A percentile compares a stretch with the other conserved stretches of the same genome.
phyloP scores from a whole-genome alignment of 2,113 vertebrate genomes.

The Heliornis fulica region DNA sequence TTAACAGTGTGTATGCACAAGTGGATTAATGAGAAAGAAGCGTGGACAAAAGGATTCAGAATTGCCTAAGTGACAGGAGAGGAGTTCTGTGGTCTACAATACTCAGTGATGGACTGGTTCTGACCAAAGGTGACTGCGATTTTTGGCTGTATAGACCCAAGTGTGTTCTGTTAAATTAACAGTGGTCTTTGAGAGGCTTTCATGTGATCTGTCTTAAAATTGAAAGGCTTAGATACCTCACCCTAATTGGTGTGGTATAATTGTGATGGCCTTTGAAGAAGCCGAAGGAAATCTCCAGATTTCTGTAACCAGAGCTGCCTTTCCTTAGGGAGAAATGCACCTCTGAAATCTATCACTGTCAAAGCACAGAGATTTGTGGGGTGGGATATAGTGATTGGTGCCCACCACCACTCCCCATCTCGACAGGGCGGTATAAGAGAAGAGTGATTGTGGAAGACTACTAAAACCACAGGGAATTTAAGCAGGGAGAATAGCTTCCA shows the following conservation, averaged over 20 bases:
- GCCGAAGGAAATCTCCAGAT: background rate
- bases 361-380: background rate
- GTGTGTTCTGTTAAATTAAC: background rate
- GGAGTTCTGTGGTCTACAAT: background rate
- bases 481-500: background rate
- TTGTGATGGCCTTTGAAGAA: background rate
- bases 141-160: background rate
- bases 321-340: background rate
- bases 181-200: background rate
- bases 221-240: conserved; percentile 4
- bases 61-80: background rate
- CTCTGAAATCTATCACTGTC: background rate
- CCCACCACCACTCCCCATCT: background rate
- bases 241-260: background rate
- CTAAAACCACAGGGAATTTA: background rate
- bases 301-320: background rate
- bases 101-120: background rate
- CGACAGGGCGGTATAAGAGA: background rate
- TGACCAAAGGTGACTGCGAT: background rate
- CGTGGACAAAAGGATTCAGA: conserved; percentile 1
- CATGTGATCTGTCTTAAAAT: background rate
- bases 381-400: background rate
- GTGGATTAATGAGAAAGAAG: conserved; percentile 20
- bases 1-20: background rate
- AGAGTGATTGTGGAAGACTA: background rate